phyloP scores from a whole-genome alignment of 1,140 invertebrate genomes.

The Procambarus virginalis region DNA sequence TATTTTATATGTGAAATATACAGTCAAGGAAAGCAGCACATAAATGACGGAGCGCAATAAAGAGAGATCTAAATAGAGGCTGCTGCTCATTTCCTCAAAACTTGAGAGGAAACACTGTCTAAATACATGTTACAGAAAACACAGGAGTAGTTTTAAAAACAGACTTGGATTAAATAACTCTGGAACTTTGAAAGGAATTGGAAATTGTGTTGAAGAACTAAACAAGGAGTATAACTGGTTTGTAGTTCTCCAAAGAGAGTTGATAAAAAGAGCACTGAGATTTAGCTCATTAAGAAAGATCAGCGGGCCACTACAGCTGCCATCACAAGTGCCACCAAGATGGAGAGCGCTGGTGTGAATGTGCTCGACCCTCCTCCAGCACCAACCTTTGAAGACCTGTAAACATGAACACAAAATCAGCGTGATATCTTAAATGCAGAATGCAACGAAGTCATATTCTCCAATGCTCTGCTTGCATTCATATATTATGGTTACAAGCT shows the following conservation, averaged over 20 bases:
- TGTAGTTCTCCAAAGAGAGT: background rate
- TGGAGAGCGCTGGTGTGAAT: background rate
- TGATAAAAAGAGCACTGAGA: background rate
- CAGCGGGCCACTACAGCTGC: background rate
- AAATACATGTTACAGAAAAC: background rate
- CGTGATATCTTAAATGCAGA: background rate
- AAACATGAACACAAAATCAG: background rate
- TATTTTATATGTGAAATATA: background rate
- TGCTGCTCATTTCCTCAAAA: no score
- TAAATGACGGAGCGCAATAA: no score
- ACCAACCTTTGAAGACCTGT: conserved; percentile 19
- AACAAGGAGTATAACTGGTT: background rate
- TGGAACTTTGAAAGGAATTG: background rate
- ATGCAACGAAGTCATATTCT: background rate
- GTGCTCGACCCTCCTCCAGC: conserved; percentile 2
- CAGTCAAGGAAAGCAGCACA: background rate
- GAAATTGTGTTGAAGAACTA: background rate
- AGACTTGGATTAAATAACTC: background rate
- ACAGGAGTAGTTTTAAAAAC: background rate
- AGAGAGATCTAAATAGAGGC: no score
- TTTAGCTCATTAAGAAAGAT: background rate
- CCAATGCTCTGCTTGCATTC: no score
- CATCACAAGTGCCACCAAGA: background rate
- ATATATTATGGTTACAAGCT: no score
- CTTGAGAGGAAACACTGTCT: background rate